A percentile compares a stretch with the other conserved stretches of the same genome.
Conservation (phyloP, 2,113 vertebrate species). For the Sylvia atricapilla region DNA sequence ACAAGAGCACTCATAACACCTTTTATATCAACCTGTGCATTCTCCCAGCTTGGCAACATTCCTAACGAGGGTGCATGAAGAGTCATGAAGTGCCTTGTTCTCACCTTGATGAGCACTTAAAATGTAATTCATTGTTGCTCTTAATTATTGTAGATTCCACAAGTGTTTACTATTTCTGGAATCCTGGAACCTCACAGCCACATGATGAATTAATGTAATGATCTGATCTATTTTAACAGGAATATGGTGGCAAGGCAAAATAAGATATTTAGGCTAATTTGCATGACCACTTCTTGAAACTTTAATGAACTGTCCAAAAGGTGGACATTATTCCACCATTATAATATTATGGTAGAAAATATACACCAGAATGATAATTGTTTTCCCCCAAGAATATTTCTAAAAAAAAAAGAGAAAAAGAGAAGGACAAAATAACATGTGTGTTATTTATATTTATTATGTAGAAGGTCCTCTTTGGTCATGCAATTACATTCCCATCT, state of each 20-base stretch:
- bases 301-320: conserved; percentile 67
- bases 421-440: not conserved
- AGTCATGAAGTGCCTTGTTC: conserved; percentile 54
- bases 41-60: conserved; percentile 39
- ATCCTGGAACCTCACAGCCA: conserved; percentile 51
- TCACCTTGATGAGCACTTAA: conserved; percentile 70
- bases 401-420: not conserved
- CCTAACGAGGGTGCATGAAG: conserved; percentile 40
- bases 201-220: conserved; percentile 66
- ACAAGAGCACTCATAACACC: not conserved
- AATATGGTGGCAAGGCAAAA: conserved; percentile 57
- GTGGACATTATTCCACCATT: not conserved
- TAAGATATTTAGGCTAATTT: conserved; percentile 66
- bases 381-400: conserved; percentile 20
- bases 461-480: not conserved
- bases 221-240: conserved; percentile 60
- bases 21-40: not conserved
- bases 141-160: conserved; percentile 69
- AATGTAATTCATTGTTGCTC: conserved; percentile 68
- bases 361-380: conserved; percentile 26
- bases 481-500: not conserved
- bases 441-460: conserved; percentile 59
- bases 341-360: conserved; percentile 41
- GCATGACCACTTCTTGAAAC: conserved; percentile 42
- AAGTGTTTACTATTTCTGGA: conserved; percentile 70